Percentiles rank a stretch among this genome's conserved stretches.
Evolutionary conservation across 1,140 invertebrate species (phyloP).

Genomic region (Lethrus apterus): DNA sequence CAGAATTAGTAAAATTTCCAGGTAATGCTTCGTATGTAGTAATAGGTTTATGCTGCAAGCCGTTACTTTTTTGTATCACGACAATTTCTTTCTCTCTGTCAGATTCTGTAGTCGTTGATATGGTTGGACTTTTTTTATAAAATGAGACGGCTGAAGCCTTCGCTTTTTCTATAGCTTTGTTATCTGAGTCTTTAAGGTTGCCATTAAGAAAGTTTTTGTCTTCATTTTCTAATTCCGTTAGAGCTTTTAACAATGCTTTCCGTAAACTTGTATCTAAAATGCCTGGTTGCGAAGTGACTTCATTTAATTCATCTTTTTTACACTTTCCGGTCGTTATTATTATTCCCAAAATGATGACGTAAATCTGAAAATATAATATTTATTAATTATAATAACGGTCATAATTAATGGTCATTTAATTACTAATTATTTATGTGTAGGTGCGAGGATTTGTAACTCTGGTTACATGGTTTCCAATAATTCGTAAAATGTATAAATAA

Average conservation of each 20-base stretch:
- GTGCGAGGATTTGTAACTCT: too few species aligned
- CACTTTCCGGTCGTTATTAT: not conserved
- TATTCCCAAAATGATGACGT: not conserved
- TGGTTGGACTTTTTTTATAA: conserved; percentile 3
- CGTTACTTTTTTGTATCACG: conserved; percentile 31
- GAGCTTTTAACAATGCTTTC: conserved; percentile 33
- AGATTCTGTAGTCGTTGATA: conserved; percentile 14
- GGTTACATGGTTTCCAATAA: too few species aligned
- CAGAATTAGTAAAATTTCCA: conserved; percentile 8
- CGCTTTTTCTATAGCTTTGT: conserved; percentile 28
- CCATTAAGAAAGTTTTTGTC: conserved; percentile 22
- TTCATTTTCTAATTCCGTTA: conserved; percentile 37
- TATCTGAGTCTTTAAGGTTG: conserved; percentile 11
- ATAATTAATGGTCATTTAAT: too few species aligned
- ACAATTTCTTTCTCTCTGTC: conserved; percentile 24
- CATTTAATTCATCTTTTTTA: not conserved
- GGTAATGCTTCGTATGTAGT: conserved; percentile 20
- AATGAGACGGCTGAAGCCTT: conserved; percentile 26
- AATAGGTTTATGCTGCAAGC: conserved; percentile 26
- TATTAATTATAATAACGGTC: too few species aligned
- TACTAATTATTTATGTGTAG: too few species aligned
- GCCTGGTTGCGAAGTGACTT: conserved; percentile 8
- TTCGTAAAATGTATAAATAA: too few species aligned
- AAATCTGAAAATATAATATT: conserved; percentile 5
- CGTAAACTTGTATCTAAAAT: conserved; percentile 32